A percentile compares a stretch with the other conserved stretches of the same genome.
phyloP scores from a whole-genome alignment of 2,888 invertebrate species.

The Oscheius sp. region DNA sequence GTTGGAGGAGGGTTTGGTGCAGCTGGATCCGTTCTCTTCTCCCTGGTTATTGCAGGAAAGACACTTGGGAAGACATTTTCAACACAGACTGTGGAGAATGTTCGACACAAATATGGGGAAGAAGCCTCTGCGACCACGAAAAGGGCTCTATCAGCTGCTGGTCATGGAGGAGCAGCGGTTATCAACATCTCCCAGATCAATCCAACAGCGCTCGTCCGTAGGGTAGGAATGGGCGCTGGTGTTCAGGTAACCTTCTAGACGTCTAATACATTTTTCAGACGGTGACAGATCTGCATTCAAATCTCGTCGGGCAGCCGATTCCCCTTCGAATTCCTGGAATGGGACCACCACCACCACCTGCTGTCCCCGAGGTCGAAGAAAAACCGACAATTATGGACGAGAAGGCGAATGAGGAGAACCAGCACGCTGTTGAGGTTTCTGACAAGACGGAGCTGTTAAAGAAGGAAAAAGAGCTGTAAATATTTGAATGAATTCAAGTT shows the following conservation, averaged over 20 bases:
- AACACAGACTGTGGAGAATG: constrained; percentile 5
- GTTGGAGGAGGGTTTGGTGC: constrained; percentile 15
- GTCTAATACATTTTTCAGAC: neutral
- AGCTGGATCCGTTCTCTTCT: constrained; percentile 7
- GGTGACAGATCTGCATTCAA: neutral
- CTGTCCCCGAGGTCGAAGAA: neutral
- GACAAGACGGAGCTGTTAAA: too few relatives aligned
- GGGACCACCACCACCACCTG: neutral
- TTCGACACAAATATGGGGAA: constrained; percentile 7
- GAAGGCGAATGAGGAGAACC: too few relatives aligned
- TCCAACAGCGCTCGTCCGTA: neutral
- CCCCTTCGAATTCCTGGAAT: neutral
- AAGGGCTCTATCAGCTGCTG: constrained; percentile 4
- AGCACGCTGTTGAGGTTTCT: too few relatives aligned
- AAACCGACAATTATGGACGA: too few relatives aligned
- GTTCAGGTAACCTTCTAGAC: neutral
- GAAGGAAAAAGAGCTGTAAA: too few relatives aligned
- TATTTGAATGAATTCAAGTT: too few relatives aligned
- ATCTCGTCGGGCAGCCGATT: neutral
- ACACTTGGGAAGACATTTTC: neutral
- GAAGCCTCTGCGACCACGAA: neutral
- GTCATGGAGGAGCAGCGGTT: neutral
- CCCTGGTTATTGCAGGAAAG: constrained; percentile 3
- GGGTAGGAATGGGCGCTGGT: constrained; percentile 8
- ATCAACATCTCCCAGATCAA: neutral